A percentile compares a stretch with the other conserved stretches of the same genome.
phyloP scores from a whole-genome alignment of 2,113 vertebrate species.

The Alethe diademata region DNA sequence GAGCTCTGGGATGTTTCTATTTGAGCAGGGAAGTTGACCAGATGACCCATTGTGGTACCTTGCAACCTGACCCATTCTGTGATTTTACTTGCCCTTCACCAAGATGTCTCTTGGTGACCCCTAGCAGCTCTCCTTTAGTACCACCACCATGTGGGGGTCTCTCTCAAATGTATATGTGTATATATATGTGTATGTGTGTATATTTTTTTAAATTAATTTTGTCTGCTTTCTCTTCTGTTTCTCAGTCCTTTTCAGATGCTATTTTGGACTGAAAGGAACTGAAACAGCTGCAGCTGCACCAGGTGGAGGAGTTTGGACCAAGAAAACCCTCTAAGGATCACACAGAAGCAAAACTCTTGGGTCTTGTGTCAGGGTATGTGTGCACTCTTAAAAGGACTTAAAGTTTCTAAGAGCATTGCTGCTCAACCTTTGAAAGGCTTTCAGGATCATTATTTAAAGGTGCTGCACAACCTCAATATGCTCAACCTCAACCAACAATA shows the following conservation, averaged over 20 bases:
- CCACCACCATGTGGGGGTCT: not conserved
- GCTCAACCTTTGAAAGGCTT: not conserved
- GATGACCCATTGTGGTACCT: not conserved
- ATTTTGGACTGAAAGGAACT: not conserved
- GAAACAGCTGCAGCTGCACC: not conserved
- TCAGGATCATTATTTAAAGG: not conserved
- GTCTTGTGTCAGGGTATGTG: rapidly evolving
- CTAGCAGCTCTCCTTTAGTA: not conserved
- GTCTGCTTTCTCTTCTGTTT: not conserved
- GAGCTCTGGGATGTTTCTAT: not conserved
- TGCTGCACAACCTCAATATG: not conserved
- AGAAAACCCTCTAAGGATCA: not conserved
- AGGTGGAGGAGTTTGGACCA: not conserved
- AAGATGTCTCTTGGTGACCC: not conserved
- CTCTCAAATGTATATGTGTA: not conserved
- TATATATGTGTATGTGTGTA: not conserved
- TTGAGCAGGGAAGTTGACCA: not conserved
- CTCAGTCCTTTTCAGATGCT: not conserved
- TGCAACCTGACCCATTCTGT: not conserved
- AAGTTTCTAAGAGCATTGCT: not conserved
- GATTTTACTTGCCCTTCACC: not conserved
- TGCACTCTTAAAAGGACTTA: not conserved
- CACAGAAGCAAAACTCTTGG: not conserved
- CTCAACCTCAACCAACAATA: too few species aligned
- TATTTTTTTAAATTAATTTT: not conserved